phyloP scores from a whole-genome alignment of 2,888 invertebrate species.

The Embidobia sp. region DNA sequence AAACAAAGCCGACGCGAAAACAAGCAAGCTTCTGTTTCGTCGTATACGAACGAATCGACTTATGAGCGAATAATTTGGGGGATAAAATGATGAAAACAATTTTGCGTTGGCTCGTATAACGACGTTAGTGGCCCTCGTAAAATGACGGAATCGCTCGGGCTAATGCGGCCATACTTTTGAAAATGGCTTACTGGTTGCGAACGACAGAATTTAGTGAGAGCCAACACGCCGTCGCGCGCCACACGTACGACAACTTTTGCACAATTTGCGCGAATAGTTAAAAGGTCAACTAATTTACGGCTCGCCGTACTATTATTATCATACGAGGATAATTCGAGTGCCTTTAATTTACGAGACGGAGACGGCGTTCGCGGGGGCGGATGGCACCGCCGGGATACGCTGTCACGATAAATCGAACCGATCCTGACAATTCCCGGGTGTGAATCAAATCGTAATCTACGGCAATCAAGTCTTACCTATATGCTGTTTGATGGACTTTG shows the following conservation, averaged over 20 bases:
- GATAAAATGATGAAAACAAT: slow-evolving; percentile 32
- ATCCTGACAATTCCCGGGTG: slow-evolving; percentile 58
- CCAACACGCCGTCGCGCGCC: slow-evolving; percentile 18
- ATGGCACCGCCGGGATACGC: slow-evolving; percentile 40
- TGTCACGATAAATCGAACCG: slow-evolving; percentile 61
- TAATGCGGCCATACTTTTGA: slow-evolving; percentile 48
- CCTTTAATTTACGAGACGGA: slow-evolving; percentile 63
- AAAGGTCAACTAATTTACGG: slow-evolving; percentile 57
- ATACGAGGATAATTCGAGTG: slow-evolving; percentile 47
- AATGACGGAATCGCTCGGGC: slow-evolving; percentile 32
- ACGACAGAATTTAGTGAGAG: slow-evolving; percentile 38
- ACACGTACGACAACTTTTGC: slow-evolving; percentile 46
- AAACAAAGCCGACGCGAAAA: background rate
- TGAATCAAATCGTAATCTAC: slow-evolving; percentile 60
- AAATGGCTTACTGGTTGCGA: slow-evolving; percentile 40
- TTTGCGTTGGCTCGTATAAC: slow-evolving; percentile 19
- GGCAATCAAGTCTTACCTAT: slow-evolving; percentile 59
- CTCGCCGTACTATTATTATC: slow-evolving; percentile 36
- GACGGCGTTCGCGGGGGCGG: slow-evolving; percentile 35
- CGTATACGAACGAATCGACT: background rate
- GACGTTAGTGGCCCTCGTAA: slow-evolving; percentile 34
- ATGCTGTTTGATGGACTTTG: too few species aligned
- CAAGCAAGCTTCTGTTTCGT: background rate
- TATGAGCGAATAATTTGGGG: slow-evolving; percentile 8
- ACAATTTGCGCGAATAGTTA: slow-evolving; percentile 56